Base-by-base conservation (phyloP, 2,888 invertebrate genomes). In the Trissolcus japonicus region DNA sequence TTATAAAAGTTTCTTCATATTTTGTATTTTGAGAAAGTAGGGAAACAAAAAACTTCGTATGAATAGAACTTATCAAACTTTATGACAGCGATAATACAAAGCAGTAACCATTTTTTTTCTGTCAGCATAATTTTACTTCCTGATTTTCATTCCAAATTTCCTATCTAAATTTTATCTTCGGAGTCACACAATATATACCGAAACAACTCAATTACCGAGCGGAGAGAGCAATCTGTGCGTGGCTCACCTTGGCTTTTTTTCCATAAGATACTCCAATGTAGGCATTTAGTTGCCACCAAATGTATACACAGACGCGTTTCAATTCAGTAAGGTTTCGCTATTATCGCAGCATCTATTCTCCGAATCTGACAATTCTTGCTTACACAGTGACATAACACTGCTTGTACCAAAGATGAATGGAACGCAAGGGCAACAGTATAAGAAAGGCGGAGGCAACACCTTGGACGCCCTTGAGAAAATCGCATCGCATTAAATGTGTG, bases 301-400 rank as follows among this genome's bases (percentile, higher is more conserved):
- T 60, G 43, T 46, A 66, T 66, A 65, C 56, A 55, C 56, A 14
- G 56, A 46, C 71, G 59, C 75, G 72, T 55, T 75, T 79, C 68
- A 68, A 72, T 75, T 56, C 60, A 54, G 54, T 67, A 68, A 55
- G 65, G 60, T 62, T 76, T 66, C 71, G 61, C 63, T 66, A 77
- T 74, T 75, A 68, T 75, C 78, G 73, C 48, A 59, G 67, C 74
- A 54, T 71, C 60, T 66, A 77, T 63, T 76, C 76, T 68, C 17
- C 74, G 80, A 80, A 73, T 57, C 76, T 63, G 56, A 66, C 77
- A 74, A 79, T 77, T 77, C 68, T 16, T 51, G 19, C 51, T 53
- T 59, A 35, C 48, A 51, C 53, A 46, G 85, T 85, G 86, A 87
- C 84, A 85, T 84, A 85, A 86, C 85, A 80, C 80, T 57, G 77